phyloP scores from a whole-genome alignment of 2,888 invertebrate genomes.

The Eutolmus rufibarbis region DNA sequence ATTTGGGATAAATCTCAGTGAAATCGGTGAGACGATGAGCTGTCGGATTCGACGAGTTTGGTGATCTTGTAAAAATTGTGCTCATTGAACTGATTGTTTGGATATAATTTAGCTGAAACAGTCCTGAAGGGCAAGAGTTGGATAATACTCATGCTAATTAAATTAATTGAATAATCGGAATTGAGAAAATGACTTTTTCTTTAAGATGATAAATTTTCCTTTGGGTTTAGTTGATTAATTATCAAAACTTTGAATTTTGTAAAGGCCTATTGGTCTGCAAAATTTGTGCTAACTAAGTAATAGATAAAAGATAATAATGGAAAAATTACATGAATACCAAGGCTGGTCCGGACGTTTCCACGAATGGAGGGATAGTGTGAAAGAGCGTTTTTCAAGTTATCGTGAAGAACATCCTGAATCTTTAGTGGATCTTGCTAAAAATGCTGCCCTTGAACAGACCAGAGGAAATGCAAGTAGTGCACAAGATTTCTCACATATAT shows the following conservation, averaged over 20 bases:
- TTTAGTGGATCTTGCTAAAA: constrained; percentile 65
- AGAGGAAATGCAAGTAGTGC: constrained; percentile 59
- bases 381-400: constrained; percentile 70
- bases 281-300: background rate
- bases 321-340: constrained; percentile 82
- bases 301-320: constrained; percentile 61
- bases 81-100: background rate
- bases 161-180: constrained; percentile 16
- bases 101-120: background rate
- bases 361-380: constrained; percentile 70
- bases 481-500: constrained; percentile 71
- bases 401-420: constrained; percentile 69
- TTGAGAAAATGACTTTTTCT: constrained; percentile 4
- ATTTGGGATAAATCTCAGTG: background rate
- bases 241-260: background rate
- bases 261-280: background rate
- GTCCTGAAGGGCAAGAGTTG: constrained; percentile 21
- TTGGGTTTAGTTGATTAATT: background rate
- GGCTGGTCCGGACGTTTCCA: constrained; percentile 77
- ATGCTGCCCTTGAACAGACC: constrained; percentile 55
- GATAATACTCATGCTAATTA: constrained; percentile 34
- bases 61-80: background rate
- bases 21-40: background rate
- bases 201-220: background rate
- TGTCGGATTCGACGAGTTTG: background rate